phyloP scores from a whole-genome alignment of 1,140 invertebrate genomes.

The Polyergus mexicanus region DNA sequence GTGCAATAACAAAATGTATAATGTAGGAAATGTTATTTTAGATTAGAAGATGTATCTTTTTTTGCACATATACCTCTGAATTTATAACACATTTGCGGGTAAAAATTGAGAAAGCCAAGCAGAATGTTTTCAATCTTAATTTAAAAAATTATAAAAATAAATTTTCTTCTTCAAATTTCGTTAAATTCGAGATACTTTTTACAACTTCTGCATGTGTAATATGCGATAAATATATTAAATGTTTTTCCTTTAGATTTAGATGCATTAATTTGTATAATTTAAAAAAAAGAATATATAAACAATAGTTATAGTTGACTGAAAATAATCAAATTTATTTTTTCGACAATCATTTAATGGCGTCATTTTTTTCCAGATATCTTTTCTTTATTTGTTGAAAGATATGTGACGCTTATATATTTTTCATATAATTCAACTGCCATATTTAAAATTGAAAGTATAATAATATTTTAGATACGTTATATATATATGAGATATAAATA shows the following conservation, averaged over 20 bases:
- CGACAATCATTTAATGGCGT: slow-evolving; percentile 81
- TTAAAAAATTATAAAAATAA: slow-evolving; percentile 35
- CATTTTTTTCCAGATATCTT: slow-evolving; percentile 72
- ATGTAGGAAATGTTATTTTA: slow-evolving; percentile 35
- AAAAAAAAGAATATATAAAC: slow-evolving; percentile 74
- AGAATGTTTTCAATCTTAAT: slow-evolving; percentile 18
- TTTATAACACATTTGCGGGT: slow-evolving; percentile 37
- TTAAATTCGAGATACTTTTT: background rate
- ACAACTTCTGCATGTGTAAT: slow-evolving; percentile 32
- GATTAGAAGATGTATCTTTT: slow-evolving; percentile 47
- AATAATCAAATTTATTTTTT: slow-evolving; percentile 84
- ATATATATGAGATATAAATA: background rate
- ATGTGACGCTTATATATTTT: background rate
- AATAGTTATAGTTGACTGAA: slow-evolving; percentile 73
- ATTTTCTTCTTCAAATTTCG: background rate
- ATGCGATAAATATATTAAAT: slow-evolving; percentile 60
- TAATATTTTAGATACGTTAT: background rate
- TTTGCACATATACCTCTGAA: slow-evolving; percentile 68
- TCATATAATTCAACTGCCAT: background rate
- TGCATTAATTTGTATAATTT: too few relatives aligned
- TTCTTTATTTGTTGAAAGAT: slow-evolving; percentile 56
- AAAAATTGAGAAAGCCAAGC: background rate
- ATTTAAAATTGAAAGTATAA: background rate
- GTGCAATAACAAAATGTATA: slow-evolving; percentile 49
- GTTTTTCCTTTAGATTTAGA: too few relatives aligned